phyloP scores from a whole-genome alignment of 2,113 vertebrate species.

The Strix aluco region DNA sequence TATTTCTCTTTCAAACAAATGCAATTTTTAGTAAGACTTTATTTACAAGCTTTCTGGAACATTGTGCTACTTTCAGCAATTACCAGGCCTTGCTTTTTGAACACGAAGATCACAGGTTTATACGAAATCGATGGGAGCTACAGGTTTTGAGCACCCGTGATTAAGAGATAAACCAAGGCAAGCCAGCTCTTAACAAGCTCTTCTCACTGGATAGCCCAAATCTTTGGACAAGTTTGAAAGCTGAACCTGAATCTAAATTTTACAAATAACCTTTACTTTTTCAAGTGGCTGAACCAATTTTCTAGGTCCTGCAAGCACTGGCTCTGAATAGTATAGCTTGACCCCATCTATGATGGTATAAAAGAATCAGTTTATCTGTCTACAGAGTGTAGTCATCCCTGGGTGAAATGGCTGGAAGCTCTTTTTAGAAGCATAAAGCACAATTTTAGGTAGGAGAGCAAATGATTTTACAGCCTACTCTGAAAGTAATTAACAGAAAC shows the following conservation, averaged over 20 bases:
- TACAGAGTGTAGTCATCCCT: neutral
- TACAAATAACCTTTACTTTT: conserved; percentile 13
- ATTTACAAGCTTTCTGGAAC: neutral
- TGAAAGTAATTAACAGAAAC: conserved; percentile 50
- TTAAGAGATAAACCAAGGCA: neutral
- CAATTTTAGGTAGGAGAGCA: neutral
- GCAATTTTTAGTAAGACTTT: neutral
- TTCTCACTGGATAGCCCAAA: neutral
- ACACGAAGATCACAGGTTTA: neutral
- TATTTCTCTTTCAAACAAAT: neutral
- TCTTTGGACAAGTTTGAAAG: neutral
- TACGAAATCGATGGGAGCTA: neutral
- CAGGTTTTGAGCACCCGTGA: neutral
- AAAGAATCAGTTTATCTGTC: neutral
- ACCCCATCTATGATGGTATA: neutral
- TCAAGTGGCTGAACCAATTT: neutral
- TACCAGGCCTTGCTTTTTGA: neutral
- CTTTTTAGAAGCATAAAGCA: conserved; percentile 13
- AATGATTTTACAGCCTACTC: conserved; percentile 1
- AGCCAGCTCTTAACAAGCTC: neutral
- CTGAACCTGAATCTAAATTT: neutral
- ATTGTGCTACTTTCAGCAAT: neutral
- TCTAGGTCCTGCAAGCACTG: neutral
- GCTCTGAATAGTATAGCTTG: neutral
- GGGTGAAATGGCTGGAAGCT: neutral